Conservation (phyloP, 2,113 vertebrate genomes). For the Ptychochromis oligacanthus region DNA sequence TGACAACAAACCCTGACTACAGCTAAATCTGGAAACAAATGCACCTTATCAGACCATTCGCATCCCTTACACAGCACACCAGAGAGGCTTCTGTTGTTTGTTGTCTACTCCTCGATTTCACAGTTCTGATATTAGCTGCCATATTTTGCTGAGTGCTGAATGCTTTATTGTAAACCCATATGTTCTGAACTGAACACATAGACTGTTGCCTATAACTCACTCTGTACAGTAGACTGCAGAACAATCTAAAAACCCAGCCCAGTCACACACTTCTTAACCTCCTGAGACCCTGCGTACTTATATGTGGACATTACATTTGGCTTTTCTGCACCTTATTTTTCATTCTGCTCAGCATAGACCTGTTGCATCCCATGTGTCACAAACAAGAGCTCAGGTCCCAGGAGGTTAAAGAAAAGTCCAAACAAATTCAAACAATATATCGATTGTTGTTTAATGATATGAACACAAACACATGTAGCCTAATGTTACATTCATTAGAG, state of each 20-base stretch:
- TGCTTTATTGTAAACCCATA: background rate
- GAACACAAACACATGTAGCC: background rate
- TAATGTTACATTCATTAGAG: background rate
- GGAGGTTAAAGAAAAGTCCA: too few species aligned
- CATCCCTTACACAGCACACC: background rate
- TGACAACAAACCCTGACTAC: conserved; percentile 24
- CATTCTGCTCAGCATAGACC: background rate
- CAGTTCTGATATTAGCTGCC: background rate
- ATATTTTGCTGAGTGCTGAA: background rate
- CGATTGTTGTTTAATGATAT: background rate
- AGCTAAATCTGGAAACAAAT: conserved; percentile 40
- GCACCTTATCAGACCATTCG: conserved; percentile 1
- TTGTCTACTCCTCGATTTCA: background rate
- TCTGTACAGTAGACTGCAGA: background rate
- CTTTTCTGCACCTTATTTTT: background rate
- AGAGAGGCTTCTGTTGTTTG: background rate
- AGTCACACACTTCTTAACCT: background rate
- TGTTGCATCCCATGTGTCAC: background rate
- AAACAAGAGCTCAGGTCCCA: background rate
- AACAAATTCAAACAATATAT: too few species aligned
- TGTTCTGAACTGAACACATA: background rate
- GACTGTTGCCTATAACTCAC: background rate
- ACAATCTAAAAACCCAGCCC: background rate
- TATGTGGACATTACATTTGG: background rate
- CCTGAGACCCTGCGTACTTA: too few species aligned